These are phyloP conservation scores for Zeugodacus cucurbitae DNA, from an alignment of 1,140 invertebrate genomes.

Conservation along the genomic window DNA sequence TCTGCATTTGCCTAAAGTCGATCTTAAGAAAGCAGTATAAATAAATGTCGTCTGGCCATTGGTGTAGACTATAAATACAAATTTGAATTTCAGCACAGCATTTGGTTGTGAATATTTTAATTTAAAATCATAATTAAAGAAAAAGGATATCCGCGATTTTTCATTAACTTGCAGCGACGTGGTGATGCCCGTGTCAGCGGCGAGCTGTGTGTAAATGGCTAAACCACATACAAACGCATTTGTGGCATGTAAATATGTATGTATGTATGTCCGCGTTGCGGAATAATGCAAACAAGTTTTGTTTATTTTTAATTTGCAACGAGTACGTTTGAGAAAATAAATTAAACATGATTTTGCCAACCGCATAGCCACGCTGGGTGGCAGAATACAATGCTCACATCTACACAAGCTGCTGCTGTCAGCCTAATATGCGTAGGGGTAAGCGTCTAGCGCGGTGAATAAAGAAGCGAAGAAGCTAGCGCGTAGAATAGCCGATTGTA, in stretches of 20 bases:
- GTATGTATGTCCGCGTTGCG: background rate
- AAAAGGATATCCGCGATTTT: conserved; percentile 49
- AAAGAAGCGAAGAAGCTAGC: background rate
- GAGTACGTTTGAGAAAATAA: conserved; percentile 37
- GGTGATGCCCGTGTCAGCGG: background rate
- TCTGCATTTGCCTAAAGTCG: conserved; percentile 36
- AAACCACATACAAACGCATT: background rate
- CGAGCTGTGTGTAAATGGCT: background rate
- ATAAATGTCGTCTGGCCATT: background rate
- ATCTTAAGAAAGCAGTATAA: background rate
- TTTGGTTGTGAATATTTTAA: conserved; percentile 52
- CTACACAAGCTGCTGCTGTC: background rate
- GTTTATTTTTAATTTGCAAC: conserved; percentile 44
- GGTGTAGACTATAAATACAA: background rate
- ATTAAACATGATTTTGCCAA: conserved; percentile 29
- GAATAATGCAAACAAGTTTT: conserved; percentile 38
- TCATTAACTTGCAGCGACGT: conserved; percentile 5
- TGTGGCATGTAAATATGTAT: background rate
- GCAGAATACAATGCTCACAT: background rate
- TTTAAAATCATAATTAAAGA: conserved; percentile 63
- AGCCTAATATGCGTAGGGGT: background rate
- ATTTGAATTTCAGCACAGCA: conserved; percentile 15
- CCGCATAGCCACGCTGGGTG: background rate
- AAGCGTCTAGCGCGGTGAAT: background rate
- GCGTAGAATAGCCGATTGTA: background rate